A percentile compares a stretch with the other conserved stretches of the same genome.
Conservation (phyloP, 2,888 invertebrate genomes). For the Mythimna impura region DNA sequence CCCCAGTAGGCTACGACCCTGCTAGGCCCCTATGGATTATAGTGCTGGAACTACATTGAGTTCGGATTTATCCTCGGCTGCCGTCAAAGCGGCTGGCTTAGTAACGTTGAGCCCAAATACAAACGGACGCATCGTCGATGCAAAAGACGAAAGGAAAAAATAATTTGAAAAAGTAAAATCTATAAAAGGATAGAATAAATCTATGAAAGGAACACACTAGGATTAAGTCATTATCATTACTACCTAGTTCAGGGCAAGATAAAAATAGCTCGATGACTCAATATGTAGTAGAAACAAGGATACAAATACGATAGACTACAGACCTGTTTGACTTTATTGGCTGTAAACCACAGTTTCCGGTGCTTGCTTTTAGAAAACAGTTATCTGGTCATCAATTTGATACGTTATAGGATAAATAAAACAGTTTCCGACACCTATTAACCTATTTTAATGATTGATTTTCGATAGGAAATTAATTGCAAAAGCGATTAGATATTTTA, state of each 20-base stretch:
- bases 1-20: no score
- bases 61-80: constrained; percentile 28
- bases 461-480: constrained; percentile 31
- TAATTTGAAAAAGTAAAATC: not conserved
- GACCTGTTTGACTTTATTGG: constrained; percentile 11
- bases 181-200: not conserved
- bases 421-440: constrained; percentile 26
- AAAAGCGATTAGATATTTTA: constrained; percentile 26
- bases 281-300: constrained; percentile 8
- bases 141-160: not conserved
- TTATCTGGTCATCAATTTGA: not conserved
- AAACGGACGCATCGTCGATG: no score
- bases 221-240: constrained; percentile 23
- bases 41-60: constrained; percentile 45
- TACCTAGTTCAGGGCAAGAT: constrained; percentile 6
- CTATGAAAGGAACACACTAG: not conserved
- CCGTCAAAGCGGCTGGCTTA: no score
- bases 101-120: no score
- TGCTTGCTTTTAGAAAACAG: constrained; percentile 7
- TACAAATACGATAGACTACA: constrained; percentile 22
- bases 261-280: constrained; percentile 36
- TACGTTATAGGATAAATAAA: constrained; percentile 3
- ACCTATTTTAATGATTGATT: constrained; percentile 46
- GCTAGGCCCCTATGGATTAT: no score
- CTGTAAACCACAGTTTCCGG: constrained; percentile 26